Conservation (phyloP, 2,797 vertebrate species). For the Loris lydekkerianus region DNA sequence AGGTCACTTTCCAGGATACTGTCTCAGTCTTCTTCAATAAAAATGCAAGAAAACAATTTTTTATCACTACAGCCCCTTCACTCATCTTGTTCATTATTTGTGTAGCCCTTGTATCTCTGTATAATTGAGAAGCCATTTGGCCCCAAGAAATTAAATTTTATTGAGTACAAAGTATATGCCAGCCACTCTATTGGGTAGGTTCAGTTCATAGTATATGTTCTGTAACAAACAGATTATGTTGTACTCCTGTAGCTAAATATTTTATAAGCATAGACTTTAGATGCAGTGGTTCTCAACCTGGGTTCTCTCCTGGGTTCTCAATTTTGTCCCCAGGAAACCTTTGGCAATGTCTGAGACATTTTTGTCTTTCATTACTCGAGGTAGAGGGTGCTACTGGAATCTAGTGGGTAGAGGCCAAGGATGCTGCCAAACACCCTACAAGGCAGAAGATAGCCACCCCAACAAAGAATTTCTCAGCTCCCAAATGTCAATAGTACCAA, state of each 20-base stretch:
- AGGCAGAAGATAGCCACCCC: background rate
- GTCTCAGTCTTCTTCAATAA: background rate
- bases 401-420: background rate
- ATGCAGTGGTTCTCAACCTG: background rate
- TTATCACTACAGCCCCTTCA: background rate
- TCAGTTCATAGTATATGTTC: background rate
- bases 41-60: constrained; percentile 38
- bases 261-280: constrained; percentile 27
- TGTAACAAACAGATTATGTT: constrained; percentile 7
- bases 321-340: background rate
- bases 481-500: background rate
- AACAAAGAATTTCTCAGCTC: background rate
- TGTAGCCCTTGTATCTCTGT: background rate
- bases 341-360: background rate
- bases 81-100: constrained; percentile 39
- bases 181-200: background rate
- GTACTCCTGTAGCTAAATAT: constrained; percentile 33
- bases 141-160: constrained; percentile 26
- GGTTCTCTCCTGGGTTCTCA: background rate
- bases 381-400: background rate
- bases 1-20: background rate
- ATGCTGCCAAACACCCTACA: background rate
- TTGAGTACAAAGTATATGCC: background rate
- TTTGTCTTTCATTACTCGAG: background rate
- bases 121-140: constrained; percentile 61